Evolutionary conservation across 2,113 vertebrate species (phyloP), one percentile per base, ranked within the genome.

Genomic region (Notothenia rossii): DNA sequence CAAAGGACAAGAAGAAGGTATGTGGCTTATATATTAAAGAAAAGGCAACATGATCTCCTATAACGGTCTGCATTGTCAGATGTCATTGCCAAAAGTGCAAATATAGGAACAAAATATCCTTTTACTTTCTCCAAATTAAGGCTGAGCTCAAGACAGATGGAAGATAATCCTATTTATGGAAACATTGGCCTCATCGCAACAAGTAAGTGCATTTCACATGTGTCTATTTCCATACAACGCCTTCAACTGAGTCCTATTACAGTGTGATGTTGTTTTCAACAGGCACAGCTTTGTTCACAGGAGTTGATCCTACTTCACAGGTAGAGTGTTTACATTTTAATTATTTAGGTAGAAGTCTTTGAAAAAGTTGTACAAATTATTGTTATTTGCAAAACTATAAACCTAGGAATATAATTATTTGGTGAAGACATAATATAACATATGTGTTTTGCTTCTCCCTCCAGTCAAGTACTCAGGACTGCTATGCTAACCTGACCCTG

Each of bases 111-210:
- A 22, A 22, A 14, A 18, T 72, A 43, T 70, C 50, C 17, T 86
- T 10, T 77, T 40, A 75, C 10, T 75, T 2, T 81, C 2, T 72
- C 25, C 36, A 48, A 70, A 83, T 84, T 51, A 22, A 93, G 92
- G 49, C 60, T n/a, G 50, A 77, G 73, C 54, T 7, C 25, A 25
- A 89, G 80, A 36, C 90, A 93, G 43, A 94, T 95, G 94, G 91
- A 94, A 61, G 95, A 95, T 0, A 95, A 94, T 61, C 95, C 95
- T 14, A 95, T 95, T 68, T 95, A 95, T 81, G 95, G 95, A 72
- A 95, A 95, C 71, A 12, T 95, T 73, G 84, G 5, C 63, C 93
- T 76, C 84, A 72, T 36, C 22, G 72, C 86, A 25, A 55, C 83
- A 53, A 79, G 92, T 93, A 64, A 68, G 90, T 76, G 33, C 13